Evolutionary conservation across 2,888 invertebrate genomes (phyloP).

Genomic region (Drosophila prostipennis): DNA sequence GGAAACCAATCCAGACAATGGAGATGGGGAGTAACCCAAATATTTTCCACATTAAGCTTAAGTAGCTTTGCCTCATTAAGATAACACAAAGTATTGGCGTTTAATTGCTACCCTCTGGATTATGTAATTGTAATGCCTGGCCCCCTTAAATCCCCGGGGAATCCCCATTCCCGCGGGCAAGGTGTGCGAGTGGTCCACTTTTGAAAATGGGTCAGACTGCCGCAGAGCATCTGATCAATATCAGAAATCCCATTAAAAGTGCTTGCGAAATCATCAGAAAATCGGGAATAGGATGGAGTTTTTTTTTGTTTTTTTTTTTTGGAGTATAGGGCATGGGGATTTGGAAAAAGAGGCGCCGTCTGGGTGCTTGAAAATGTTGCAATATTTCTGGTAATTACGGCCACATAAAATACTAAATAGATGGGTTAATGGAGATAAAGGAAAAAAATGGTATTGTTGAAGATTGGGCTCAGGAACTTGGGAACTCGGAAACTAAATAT

Average conservation of each 20-base stretch:
- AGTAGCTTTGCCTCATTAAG: conserved; percentile 74
- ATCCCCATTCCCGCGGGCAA: conserved; percentile 38
- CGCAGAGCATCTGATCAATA: conserved; percentile 65
- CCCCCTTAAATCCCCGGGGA: conserved; percentile 5
- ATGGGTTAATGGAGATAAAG: neutral
- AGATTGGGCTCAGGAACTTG: neutral
- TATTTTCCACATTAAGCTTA: conserved; percentile 69
- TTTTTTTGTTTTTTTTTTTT: neutral
- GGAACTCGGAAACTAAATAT: too few species aligned
- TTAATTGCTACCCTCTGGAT: conserved; percentile 58
- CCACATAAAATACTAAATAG: conserved; percentile 3
- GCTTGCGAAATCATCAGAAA: conserved; percentile 49
- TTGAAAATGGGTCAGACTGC: conserved; percentile 56
- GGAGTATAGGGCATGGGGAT: conserved; percentile 4
- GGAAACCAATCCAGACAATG: conserved; percentile 61
- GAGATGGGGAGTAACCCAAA: conserved; percentile 53
- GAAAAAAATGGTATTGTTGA: neutral
- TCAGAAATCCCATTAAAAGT: conserved; percentile 59
- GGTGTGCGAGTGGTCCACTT: conserved; percentile 62
- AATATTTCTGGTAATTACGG: conserved; percentile 18
- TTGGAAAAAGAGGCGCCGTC: conserved; percentile 16
- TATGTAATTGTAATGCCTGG: conserved; percentile 45
- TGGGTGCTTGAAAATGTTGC: conserved; percentile 26
- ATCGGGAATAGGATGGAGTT: conserved; percentile 12
- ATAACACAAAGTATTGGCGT: conserved; percentile 58